Percentiles rank a stretch among this genome's conserved stretches.
Evolutionary conservation across 2,797 vertebrate species (phyloP).

Genomic region (Lithobates sylvaticus): DNA sequence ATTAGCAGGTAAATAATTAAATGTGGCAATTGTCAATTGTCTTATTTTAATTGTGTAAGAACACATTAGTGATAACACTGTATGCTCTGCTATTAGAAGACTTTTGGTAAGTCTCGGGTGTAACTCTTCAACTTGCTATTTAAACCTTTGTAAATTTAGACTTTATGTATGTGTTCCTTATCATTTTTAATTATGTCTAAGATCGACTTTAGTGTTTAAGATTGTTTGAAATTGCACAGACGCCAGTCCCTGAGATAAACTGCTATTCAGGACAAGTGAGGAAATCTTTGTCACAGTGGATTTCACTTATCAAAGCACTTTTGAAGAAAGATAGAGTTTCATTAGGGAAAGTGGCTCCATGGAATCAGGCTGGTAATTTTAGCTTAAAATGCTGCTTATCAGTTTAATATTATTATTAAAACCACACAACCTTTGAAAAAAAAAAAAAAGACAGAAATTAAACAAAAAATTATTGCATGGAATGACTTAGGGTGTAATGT

Average conservation of each 20-base stretch:
- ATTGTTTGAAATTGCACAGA: constrained; percentile 17
- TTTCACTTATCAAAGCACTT: constrained; percentile 45
- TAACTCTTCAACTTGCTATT: not conserved
- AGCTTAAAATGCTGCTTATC: not conserved
- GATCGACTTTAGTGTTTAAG: constrained; percentile 2
- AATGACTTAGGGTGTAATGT: no score
- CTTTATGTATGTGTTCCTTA: not conserved
- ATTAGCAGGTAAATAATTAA: no score
- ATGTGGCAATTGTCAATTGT: not conserved
- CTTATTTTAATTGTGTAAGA: not conserved
- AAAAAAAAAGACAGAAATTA: no score
- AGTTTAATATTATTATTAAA: not conserved
- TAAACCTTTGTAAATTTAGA: not conserved
- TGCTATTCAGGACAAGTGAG: constrained; percentile 17
- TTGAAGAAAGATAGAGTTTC: not conserved
- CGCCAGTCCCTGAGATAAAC: constrained; percentile 14
- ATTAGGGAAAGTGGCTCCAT: not conserved
- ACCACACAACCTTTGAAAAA: not conserved
- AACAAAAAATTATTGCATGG: no score
- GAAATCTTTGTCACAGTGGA: constrained; percentile 5
- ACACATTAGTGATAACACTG: not conserved
- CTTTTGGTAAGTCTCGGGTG: not conserved
- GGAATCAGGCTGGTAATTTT: no score
- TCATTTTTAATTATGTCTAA: constrained; percentile 1
- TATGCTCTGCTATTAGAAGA: not conserved